Conservation (phyloP, 2,888 invertebrate species). For the Caenorhabditis sp. region DNA sequence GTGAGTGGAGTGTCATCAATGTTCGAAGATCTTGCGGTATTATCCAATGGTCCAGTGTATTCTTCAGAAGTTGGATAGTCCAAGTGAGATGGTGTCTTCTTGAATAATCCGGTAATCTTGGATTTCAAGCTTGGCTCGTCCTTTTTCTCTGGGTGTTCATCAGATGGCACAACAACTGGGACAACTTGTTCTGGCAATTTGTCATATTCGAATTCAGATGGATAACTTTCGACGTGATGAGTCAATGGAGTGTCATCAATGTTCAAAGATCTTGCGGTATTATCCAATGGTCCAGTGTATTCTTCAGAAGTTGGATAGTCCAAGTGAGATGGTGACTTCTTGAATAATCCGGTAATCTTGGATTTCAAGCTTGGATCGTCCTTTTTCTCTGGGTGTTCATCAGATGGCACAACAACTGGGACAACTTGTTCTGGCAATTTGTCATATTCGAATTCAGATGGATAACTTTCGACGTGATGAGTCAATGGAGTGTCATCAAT, state of each 20-base stretch:
- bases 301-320: constrained; percentile 35
- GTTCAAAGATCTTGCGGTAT: constrained; percentile 5
- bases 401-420: no score
- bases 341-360: constrained; percentile 47
- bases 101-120: constrained; percentile 40
- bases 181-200: constrained; percentile 17
- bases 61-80: constrained; percentile 46
- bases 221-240: constrained; percentile 36
- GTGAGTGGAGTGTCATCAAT: constrained; percentile 30
- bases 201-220: constrained; percentile 12
- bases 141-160: constrained; percentile 7
- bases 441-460: no score
- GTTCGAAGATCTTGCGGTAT: constrained; percentile 21
- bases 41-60: constrained; percentile 43
- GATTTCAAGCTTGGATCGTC: no score
- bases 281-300: constrained; percentile 11
- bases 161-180: background rate
- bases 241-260: constrained; percentile 7
- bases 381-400: no score
- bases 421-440: no score
- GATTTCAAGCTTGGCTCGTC: constrained; percentile 4
- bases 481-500: no score
- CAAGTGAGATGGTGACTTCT: constrained; percentile 32
- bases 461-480: no score
- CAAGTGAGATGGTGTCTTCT: constrained; percentile 38